Conservation (phyloP, 2,113 vertebrate species). For the Drymodes brunneopygia region DNA sequence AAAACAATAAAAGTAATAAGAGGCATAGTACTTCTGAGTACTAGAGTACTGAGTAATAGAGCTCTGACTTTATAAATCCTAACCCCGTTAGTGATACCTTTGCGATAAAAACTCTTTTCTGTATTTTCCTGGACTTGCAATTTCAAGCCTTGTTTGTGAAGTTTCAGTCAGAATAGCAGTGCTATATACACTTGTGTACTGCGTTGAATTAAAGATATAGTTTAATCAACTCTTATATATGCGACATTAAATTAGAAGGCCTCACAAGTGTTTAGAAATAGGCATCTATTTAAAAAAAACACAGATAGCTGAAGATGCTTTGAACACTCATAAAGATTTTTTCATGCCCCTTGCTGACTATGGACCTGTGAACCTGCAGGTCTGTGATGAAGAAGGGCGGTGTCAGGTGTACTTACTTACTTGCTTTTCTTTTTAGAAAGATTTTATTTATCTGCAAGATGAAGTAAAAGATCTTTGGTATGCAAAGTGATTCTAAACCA, state of each 20-base stretch:
- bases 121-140: background rate
- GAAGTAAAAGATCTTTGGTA: background rate
- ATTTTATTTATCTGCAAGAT: background rate
- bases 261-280: background rate
- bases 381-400: background rate
- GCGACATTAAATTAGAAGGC: background rate
- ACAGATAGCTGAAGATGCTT: background rate
- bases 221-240: background rate
- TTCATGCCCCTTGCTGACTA: background rate
- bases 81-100: background rate
- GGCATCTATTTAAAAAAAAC: background rate
- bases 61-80: background rate
- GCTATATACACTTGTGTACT: background rate
- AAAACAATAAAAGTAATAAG: background rate
- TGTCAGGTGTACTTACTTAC: background rate
- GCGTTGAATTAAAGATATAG: background rate
- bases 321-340: conserved; percentile 7
- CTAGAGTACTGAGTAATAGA: background rate
- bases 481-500: background rate
- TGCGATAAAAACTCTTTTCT: background rate
- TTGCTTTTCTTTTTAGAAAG: conserved; percentile 11
- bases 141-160: background rate
- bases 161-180: background rate
- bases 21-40: background rate
- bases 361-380: background rate